These are phyloP conservation scores for Cantharis flavilabris DNA, from an alignment of 2,888 invertebrate genomes.

Conservation along the genomic window DNA sequence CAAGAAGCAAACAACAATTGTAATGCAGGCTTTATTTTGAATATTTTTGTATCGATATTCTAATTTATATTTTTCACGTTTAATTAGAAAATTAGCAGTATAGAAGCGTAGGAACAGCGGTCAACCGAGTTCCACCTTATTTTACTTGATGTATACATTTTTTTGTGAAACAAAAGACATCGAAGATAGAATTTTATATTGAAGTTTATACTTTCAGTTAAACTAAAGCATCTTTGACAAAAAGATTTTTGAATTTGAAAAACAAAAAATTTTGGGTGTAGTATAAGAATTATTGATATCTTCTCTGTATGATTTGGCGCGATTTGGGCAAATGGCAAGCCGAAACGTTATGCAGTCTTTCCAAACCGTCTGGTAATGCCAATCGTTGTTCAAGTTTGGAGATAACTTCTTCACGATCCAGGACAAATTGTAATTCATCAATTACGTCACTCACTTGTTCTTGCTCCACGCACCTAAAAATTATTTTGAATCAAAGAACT, in stretches of 20 bases:
- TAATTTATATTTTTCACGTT: too few species aligned
- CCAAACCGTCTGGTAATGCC: slow-evolving; percentile 48
- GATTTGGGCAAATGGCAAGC: slow-evolving; percentile 60
- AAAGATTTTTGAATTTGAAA: not conserved
- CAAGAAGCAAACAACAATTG: too few species aligned
- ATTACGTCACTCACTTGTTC: slow-evolving; percentile 58
- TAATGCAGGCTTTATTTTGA: too few species aligned
- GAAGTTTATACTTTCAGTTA: not conserved
- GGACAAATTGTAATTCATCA: slow-evolving; percentile 53
- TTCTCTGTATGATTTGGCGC: slow-evolving; percentile 57
- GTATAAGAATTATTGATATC: slow-evolving; percentile 51
- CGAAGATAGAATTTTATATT: too few species aligned
- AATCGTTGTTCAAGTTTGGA: slow-evolving; percentile 48
- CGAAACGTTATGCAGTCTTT: slow-evolving; percentile 58
- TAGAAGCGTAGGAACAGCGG: too few species aligned
- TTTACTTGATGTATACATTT: too few species aligned
- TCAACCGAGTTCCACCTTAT: too few species aligned
- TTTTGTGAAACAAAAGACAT: too few species aligned
- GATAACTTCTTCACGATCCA: slow-evolving; percentile 50
- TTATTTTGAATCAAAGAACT: slow-evolving; percentile 35
- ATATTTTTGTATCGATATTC: too few species aligned
- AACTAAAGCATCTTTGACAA: not conserved
- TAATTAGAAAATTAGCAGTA: too few species aligned
- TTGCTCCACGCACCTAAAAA: slow-evolving; percentile 58
- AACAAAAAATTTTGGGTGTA: not conserved